Percentiles rank a stretch among this genome's conserved stretches.
phyloP scores from a whole-genome alignment of 1,140 invertebrate genomes.

The Mesaphorura yosii region DNA sequence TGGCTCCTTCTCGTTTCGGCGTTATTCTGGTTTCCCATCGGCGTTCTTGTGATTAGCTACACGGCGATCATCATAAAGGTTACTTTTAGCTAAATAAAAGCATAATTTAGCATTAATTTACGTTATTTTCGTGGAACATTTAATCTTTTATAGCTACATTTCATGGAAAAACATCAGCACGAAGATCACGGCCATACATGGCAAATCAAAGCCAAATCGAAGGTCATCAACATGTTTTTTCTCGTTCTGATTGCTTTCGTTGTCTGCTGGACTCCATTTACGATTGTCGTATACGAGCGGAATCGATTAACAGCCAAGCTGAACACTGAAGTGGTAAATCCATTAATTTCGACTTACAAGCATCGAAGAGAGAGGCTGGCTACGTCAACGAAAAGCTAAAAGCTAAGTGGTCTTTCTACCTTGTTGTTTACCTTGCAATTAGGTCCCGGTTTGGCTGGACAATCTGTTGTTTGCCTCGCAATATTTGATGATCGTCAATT shows the following conservation, averaged over 20 bases:
- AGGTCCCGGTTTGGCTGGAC: conserved; percentile 36
- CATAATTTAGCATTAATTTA: not conserved
- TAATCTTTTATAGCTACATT: conserved; percentile 42
- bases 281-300: conserved; percentile 49
- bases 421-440: not conserved
- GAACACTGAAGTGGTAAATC: too few species aligned
- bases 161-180: conserved; percentile 46
- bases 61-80: conserved; percentile 52
- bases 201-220: conserved; percentile 48
- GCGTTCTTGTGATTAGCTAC: conserved; percentile 54
- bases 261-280: conserved; percentile 55
- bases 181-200: conserved; percentile 39
- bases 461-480: conserved; percentile 52
- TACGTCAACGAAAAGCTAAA: conserved; percentile 41
- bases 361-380: too few species aligned
- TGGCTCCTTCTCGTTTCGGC: conserved; percentile 59
- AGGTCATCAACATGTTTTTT: conserved; percentile 56
- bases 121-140: not conserved
- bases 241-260: conserved; percentile 53
- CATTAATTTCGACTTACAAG: too few species aligned
- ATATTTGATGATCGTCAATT: conserved; percentile 54
- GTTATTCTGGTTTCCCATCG: conserved; percentile 57
- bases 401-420: conserved; percentile 3
- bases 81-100: conserved; percentile 18
- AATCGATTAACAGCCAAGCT: too few species aligned